phyloP scores from a whole-genome alignment of 2,888 invertebrate species.

The Conistra vaccinii region DNA sequence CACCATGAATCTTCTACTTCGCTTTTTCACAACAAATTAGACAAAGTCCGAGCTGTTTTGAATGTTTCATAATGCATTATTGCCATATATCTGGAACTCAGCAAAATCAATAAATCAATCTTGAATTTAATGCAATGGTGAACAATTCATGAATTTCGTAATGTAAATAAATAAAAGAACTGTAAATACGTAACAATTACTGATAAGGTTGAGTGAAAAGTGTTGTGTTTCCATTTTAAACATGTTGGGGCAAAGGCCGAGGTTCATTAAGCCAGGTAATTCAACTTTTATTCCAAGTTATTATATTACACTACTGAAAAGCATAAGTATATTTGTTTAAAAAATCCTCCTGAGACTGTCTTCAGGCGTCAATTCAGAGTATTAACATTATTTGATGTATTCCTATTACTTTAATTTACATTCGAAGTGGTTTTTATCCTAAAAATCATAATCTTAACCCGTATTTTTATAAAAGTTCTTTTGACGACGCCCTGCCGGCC shows the following conservation, averaged over 20 bases:
- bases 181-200: conserved; percentile 6
- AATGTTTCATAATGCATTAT: not conserved
- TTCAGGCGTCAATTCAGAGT: not conserved
- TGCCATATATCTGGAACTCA: not conserved
- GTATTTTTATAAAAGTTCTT: not conserved
- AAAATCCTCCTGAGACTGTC: not conserved
- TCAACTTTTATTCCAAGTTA: conserved; percentile 23
- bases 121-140: conserved; percentile 5
- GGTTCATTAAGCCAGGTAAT: conserved; percentile 84
- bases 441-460: not conserved
- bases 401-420: not conserved
- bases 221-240: conserved; percentile 21
- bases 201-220: conserved; percentile 2
- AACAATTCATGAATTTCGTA: not conserved
- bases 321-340: not conserved
- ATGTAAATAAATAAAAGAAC: conserved; percentile 47
- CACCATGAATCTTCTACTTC: not conserved
- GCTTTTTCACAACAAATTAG: not conserved
- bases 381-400: not conserved
- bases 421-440: not conserved
- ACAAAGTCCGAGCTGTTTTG: not conserved
- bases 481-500: not conserved
- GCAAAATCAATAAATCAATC: conserved; percentile 35
- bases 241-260: conserved; percentile 79
- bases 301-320: conserved; percentile 17